These are phyloP conservation scores for Bos taurus DNA, from an alignment of 2,113 vertebrate species.

Conservation along the genomic window ARS-UCD2.0 NC_037329.1:124961001-124961500, in stretches of 20 bases:
- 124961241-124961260: background rate
- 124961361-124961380: background rate
- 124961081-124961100: background rate
- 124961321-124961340: slow-evolving; percentile 12
- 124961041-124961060: too few species aligned
- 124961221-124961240: background rate
- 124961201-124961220: background rate
- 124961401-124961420: background rate
- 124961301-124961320: background rate
- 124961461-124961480: background rate
- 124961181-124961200: background rate
- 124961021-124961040: too few species aligned
- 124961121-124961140: slow-evolving; percentile 6
- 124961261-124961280: slow-evolving; percentile 12
- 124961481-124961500: background rate
- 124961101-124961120: background rate
- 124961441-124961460: background rate
- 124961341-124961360: background rate
- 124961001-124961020: too few species aligned
- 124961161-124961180: background rate
- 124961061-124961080: background rate
- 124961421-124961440: slow-evolving; percentile 9
- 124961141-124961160: background rate
- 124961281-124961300: background rate
- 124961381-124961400: background rate